Percentiles rank a stretch among this genome's conserved stretches.
Conservation (phyloP, 2,797 vertebrate genomes). For the Lithobates pipiens region DNA sequence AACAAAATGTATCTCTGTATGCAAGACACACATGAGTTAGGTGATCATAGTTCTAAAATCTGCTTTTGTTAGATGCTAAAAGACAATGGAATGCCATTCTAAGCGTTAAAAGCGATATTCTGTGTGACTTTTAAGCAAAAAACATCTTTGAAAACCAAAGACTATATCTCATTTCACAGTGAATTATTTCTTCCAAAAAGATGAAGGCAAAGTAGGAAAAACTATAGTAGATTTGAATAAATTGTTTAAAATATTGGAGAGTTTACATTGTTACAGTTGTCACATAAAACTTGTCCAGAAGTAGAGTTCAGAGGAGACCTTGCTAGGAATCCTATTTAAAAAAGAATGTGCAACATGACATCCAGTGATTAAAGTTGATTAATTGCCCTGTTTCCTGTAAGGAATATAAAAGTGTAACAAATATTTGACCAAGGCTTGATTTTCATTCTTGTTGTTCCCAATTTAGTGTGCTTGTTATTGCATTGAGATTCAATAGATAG, state of each 20-base stretch:
- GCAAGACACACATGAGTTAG: slow-evolving; percentile 13
- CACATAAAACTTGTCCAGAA: background rate
- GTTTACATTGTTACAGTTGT: background rate
- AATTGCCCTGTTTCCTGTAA: slow-evolving; percentile 41
- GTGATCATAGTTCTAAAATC: slow-evolving; percentile 30
- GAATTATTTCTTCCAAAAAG: no score
- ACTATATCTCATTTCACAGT: no score
- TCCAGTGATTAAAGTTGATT: slow-evolving; percentile 52
- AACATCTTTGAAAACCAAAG: no score
- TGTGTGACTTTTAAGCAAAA: no score
- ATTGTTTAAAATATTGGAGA: background rate
- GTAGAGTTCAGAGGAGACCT: slow-evolving; percentile 30
- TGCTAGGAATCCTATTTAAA: slow-evolving; percentile 27
- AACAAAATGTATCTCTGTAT: slow-evolving; percentile 6
- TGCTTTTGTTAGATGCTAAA: background rate
- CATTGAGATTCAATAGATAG: background rate
- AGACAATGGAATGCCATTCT: no score
- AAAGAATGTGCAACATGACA: slow-evolving; percentile 39
- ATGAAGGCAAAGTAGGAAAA: background rate
- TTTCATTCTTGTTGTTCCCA: slow-evolving; percentile 48
- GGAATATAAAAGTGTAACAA: slow-evolving; percentile 39
- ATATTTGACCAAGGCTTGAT: slow-evolving; percentile 47
- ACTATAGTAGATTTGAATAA: background rate
- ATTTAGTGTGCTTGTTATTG: slow-evolving; percentile 15
- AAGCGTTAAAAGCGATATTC: no score